Evolutionary conservation across 1,140 invertebrate species (phyloP), one percentile per base, ranked within the genome.

Genomic region (Drosophila albomicans): DNA sequence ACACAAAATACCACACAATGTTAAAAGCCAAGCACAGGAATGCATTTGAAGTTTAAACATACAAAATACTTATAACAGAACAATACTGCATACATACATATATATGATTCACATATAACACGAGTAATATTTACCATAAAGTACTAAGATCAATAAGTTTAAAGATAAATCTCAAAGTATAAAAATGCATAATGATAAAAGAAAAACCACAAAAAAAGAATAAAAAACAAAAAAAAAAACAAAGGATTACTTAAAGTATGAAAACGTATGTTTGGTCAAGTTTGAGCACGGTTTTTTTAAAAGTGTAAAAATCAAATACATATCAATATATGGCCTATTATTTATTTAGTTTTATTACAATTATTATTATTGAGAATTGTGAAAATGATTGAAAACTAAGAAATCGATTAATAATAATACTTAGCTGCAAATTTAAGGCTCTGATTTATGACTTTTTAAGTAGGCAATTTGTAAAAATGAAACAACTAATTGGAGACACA

Each of bases 231-330:
- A 38, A 57, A 25, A 11, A 25, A 25, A 25, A 25, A 25, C 20
- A 25, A 25, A 25, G 20, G 20, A 68, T 67, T 52, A 52, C 56
- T 61, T 54, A 61, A 68, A 48, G 56, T 61, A 74, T 49, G 46
- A 66, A 70, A 62, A 62, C 67, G 63, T 58, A 75, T 59, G 80
- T 75, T 87, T 88, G 79, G 85, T 88, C 64, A 87, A 72, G 58
- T 77, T 76, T 79, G 75, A 67, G 78, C 78, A 91, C 78, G 75
- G 90, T 84, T 90, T 91, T 91, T 90, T 88, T 69, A 32, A 54
- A 86, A 91, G 90, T 91, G 87, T 89, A 91, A 92, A 84, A 91
- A 92, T 92, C 91, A 92, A 89, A 92, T 91, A 92, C 91, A 92
- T 92, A 92, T 92, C 91, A 92, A 79, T 91, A 89, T 91, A 92